These are phyloP conservation scores for Aramus guarauna DNA, from an alignment of 2,113 vertebrate genomes.

Conservation along the genomic window DNA sequence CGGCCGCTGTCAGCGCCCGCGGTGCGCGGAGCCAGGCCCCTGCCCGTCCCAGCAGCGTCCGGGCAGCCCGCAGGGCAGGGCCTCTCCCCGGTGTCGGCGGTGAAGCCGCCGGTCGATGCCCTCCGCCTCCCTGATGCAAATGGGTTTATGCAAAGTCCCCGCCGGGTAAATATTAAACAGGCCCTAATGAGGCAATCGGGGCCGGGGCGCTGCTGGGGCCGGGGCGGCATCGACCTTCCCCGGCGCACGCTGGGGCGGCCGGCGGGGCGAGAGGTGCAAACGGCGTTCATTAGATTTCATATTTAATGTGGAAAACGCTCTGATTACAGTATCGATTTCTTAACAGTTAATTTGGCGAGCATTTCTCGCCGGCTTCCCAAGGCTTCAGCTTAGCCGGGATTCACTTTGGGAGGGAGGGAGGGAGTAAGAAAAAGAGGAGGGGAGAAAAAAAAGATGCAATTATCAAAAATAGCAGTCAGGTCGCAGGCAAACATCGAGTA, in stretches of 20 bases:
- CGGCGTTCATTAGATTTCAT: not conserved
- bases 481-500: not conserved
- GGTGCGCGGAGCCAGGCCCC: not conserved
- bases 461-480: not conserved
- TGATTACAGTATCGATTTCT: slow-evolving; percentile 54
- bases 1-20: not conserved
- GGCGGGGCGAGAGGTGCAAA: not conserved
- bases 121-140: not conserved
- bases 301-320: slow-evolving; percentile 52
- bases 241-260: not conserved
- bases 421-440: not conserved
- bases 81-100: not conserved
- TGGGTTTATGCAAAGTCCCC: slow-evolving; percentile 19
- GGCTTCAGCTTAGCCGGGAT: not conserved
- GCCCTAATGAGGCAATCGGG: not conserved
- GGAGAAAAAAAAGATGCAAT: not conserved
- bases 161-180: slow-evolving; percentile 20
- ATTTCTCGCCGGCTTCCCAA: slow-evolving; percentile 11
- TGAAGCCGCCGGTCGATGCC: not conserved
- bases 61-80: not conserved
- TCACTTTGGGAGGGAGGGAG: not conserved
- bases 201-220: not conserved
- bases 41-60: not conserved
- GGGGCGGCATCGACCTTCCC: not conserved
- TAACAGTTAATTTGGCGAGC: slow-evolving; percentile 63